A percentile compares a stretch with the other conserved stretches of the same genome.
These are phyloP conservation scores for Apotomis turbidana DNA, from an alignment of 2,888 invertebrate species.

Conservation along the genomic window DNA sequence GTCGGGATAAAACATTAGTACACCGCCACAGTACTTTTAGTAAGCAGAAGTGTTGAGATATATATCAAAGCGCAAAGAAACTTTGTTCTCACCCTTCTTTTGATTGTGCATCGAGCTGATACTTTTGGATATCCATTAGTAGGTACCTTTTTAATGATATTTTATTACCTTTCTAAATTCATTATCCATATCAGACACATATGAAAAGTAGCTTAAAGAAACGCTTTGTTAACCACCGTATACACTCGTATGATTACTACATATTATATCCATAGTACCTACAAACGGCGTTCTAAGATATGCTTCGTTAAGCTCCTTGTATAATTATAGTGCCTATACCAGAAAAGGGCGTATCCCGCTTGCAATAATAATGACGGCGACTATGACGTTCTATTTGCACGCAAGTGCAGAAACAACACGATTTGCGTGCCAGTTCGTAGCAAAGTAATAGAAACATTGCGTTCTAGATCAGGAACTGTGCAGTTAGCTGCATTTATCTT, in stretches of 20 bases:
- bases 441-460: background rate
- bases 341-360: background rate
- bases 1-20: conserved; percentile 41
- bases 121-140: no score
- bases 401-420: background rate
- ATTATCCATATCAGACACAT: background rate
- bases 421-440: background rate
- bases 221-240: no score
- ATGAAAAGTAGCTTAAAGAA: background rate
- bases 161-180: no score
- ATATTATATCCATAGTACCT: no score
- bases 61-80: no score
- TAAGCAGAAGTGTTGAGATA: conserved; percentile 16
- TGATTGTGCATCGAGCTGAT: no score
- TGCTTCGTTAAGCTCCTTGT: no score
- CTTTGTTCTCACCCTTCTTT: no score
- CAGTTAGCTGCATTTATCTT: conserved; percentile 13
- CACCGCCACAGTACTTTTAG: conserved; percentile 21
- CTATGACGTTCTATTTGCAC: background rate
- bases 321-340: no score
- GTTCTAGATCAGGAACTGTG: background rate
- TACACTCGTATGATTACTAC: no score
- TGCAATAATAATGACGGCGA: background rate
- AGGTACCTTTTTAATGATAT: no score
- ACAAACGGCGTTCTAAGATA: no score